Evolutionary conservation across 2,797 vertebrate genomes (phyloP).

Genomic region (Pseudopleuronectes americanus): DNA sequence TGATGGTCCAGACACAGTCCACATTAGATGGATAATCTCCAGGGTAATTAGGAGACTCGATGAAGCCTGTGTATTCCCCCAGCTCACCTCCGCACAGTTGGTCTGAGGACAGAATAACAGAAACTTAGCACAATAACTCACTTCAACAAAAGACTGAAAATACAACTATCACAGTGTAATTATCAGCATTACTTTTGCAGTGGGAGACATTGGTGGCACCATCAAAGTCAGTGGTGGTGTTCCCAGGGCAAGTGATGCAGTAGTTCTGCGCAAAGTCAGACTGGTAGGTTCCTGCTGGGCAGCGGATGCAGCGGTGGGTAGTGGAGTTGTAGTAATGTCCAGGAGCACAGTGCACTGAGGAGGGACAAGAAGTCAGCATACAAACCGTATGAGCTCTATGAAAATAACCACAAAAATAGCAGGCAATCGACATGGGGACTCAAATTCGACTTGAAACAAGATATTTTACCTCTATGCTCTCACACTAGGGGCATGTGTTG

Average conservation of each 20-base stretch:
- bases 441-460: no score
- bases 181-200: constrained; percentile 90
- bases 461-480: no score
- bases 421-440: not conserved
- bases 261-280: constrained; percentile 96
- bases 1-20: constrained; percentile 96
- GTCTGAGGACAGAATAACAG: constrained; percentile 79
- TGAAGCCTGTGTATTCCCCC: constrained; percentile 95
- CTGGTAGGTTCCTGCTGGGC: constrained; percentile 92
- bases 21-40: constrained; percentile 97
- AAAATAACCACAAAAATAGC: constrained; percentile 8
- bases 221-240: constrained; percentile 97
- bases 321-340: constrained; percentile 95
- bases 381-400: not conserved
- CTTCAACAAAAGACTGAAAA: not conserved
- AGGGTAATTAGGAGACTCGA: constrained; percentile 97
- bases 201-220: constrained; percentile 95
- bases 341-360: constrained; percentile 93
- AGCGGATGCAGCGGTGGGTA: constrained; percentile 94
- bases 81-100: constrained; percentile 95
- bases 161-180: not conserved
- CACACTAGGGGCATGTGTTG: no score
- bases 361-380: not conserved
- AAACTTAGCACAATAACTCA: not conserved
- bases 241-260: constrained; percentile 94